Evolutionary conservation across 1,140 invertebrate species (phyloP).

Genomic region (Neoseiulus cucumeris): DNA sequence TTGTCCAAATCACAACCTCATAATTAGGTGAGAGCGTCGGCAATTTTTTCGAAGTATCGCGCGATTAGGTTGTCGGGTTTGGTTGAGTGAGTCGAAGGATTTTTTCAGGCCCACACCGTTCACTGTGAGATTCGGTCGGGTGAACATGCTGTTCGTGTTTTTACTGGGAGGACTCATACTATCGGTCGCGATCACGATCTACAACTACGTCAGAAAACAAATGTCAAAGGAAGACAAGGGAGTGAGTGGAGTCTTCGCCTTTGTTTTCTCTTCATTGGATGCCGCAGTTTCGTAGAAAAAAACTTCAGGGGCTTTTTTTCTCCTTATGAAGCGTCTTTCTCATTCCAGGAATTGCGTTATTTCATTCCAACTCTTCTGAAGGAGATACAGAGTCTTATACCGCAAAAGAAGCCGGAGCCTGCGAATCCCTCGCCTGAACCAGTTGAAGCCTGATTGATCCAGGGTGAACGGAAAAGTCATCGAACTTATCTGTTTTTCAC

Average conservation of each 20-base stretch:
- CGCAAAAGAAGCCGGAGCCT: background rate
- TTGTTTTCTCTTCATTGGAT: background rate
- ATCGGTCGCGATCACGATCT: conserved; percentile 1
- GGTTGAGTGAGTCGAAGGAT: too few species aligned
- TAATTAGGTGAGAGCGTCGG: too few species aligned
- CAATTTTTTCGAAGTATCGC: too few species aligned
- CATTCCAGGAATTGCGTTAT: background rate
- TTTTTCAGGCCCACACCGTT: background rate
- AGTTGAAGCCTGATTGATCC: background rate
- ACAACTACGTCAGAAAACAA: conserved; percentile 7
- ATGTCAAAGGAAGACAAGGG: background rate
- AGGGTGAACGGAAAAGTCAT: too few species aligned
- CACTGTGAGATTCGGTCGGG: background rate
- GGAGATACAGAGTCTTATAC: background rate
- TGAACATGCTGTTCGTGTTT: conserved; percentile 4
- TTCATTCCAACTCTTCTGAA: background rate
- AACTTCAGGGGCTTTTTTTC: too few species aligned
- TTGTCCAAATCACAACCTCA: background rate
- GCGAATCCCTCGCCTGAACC: background rate
- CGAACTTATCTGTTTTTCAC: too few species aligned
- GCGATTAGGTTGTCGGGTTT: too few species aligned
- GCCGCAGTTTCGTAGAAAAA: background rate
- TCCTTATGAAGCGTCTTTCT: background rate
- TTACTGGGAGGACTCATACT: background rate
- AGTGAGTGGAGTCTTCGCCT: background rate